phyloP scores from a whole-genome alignment of 2,797 vertebrate genomes.

The Enteromius radiatus region DNA sequence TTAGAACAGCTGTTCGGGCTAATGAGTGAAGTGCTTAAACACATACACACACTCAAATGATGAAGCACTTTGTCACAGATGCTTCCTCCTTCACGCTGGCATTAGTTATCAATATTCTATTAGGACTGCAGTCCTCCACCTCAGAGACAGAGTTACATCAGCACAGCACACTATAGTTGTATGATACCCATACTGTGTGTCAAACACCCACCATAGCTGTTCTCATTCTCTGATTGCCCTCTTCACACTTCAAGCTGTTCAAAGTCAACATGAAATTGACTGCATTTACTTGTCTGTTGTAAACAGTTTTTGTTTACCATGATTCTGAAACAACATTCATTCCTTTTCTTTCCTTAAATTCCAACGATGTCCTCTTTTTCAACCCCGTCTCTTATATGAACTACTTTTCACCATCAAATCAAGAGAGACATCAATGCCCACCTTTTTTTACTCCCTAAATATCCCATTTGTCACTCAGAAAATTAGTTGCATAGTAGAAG shows the following conservation, averaged over 20 bases:
- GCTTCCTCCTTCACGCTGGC: slow-evolving; percentile 66
- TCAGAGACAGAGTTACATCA: slow-evolving; percentile 8
- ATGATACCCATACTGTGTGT: neutral
- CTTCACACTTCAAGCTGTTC: neutral
- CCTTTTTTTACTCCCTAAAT: neutral
- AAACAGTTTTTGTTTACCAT: neutral
- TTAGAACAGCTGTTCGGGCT: slow-evolving; percentile 71
- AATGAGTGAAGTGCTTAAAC: slow-evolving; percentile 72
- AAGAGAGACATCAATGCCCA: neutral
- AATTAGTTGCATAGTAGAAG: neutral
- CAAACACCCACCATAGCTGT: neutral
- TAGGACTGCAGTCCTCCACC: slow-evolving; percentile 58
- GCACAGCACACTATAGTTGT: slow-evolving; percentile 4
- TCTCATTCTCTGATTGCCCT: neutral
- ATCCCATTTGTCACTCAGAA: neutral
- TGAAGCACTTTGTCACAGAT: slow-evolving; percentile 75
- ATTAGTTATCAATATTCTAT: slow-evolving; percentile 77
- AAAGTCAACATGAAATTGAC: neutral
- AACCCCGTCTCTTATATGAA: neutral
- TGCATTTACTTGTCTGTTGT: neutral
- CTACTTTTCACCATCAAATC: neutral
- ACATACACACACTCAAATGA: slow-evolving; percentile 62
- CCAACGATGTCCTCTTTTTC: neutral
- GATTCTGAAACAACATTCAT: neutral
- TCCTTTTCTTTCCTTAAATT: neutral